A percentile compares a stretch with the other conserved stretches of the same genome.
Evolutionary conservation across 2,888 invertebrate genomes (phyloP).

Genomic region (Agelastica alni): DNA sequence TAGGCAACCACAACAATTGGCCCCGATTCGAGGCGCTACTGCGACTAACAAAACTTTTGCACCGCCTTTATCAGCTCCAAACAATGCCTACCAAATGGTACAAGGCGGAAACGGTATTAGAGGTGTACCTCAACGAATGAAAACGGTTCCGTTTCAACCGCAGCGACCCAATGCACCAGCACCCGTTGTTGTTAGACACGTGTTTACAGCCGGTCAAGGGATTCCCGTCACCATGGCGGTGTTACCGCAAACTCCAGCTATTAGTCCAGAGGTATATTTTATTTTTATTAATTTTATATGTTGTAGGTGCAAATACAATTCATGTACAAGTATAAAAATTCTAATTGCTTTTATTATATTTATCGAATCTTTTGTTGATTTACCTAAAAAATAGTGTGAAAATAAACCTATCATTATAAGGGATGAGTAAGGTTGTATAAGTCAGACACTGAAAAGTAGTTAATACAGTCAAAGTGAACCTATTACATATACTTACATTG

Average conservation of each 20-base stretch:
- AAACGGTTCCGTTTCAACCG: slow-evolving; percentile 59
- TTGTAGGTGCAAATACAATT: too few relatives aligned
- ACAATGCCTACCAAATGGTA: slow-evolving; percentile 51
- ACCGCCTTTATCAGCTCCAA: slow-evolving; percentile 51
- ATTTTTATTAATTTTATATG: too few relatives aligned
- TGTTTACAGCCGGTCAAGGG: slow-evolving; percentile 62
- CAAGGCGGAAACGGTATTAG: slow-evolving; percentile 54
- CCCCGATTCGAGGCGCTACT: slow-evolving; percentile 51
- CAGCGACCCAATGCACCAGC: slow-evolving; percentile 63
- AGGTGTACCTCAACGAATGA: slow-evolving; percentile 50
- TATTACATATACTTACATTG: too few relatives aligned
- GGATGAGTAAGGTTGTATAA: too few relatives aligned
- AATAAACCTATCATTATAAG: too few relatives aligned
- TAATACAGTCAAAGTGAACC: too few relatives aligned
- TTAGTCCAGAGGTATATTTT: slow-evolving; percentile 57
- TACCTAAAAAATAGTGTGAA: too few relatives aligned
- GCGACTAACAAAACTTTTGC: slow-evolving; percentile 54
- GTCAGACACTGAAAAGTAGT: too few relatives aligned
- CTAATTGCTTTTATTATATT: too few relatives aligned
- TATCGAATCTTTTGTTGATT: too few relatives aligned
- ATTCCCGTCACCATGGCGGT: slow-evolving; percentile 64
- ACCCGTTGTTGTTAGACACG: slow-evolving; percentile 67
- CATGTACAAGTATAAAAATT: not conserved
- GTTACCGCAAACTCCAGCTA: slow-evolving; percentile 55
- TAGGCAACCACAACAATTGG: slow-evolving; percentile 43